Percentiles rank a stretch among this genome's conserved stretches.
Conservation (phyloP, 2,113 vertebrate species). For the Alouatta palliata region DNA sequence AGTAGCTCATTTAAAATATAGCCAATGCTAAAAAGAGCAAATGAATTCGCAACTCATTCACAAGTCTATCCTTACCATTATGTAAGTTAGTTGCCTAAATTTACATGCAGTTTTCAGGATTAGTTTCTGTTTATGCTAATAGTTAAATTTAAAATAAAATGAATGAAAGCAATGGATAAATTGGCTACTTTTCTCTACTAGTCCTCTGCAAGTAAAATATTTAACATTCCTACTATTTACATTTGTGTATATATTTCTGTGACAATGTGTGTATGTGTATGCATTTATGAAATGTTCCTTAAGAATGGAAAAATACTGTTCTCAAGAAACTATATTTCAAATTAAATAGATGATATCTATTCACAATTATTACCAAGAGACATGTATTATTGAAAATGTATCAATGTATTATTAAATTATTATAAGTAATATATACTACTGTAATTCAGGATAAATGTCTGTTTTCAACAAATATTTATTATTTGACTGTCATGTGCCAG, state of each 20-base stretch:
- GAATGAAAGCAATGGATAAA: neutral
- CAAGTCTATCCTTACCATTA: neutral
- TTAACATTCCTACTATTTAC: neutral
- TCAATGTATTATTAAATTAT: neutral
- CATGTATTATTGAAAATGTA: neutral
- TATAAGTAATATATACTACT: neutral
- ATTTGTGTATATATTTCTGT: neutral
- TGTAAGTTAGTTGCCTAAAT: neutral
- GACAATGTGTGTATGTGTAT: neutral
- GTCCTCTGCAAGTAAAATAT: neutral
- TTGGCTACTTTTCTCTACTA: neutral
- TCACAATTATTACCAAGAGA: neutral
- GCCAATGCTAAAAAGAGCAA: neutral
- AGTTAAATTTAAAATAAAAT: slow-evolving; percentile 13
- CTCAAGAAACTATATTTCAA: neutral
- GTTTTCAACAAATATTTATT: slow-evolving; percentile 13
- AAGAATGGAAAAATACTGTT: neutral
- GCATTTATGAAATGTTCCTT: neutral
- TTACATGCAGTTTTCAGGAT: neutral
- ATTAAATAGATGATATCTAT: neutral
- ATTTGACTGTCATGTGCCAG: neutral
- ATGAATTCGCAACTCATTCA: neutral
- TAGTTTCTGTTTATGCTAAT: neutral
- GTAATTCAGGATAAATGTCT: neutral
- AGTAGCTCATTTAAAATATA: neutral